Evolutionary conservation across 2,797 vertebrate species (phyloP).

Genomic region (Huso huso): DNA sequence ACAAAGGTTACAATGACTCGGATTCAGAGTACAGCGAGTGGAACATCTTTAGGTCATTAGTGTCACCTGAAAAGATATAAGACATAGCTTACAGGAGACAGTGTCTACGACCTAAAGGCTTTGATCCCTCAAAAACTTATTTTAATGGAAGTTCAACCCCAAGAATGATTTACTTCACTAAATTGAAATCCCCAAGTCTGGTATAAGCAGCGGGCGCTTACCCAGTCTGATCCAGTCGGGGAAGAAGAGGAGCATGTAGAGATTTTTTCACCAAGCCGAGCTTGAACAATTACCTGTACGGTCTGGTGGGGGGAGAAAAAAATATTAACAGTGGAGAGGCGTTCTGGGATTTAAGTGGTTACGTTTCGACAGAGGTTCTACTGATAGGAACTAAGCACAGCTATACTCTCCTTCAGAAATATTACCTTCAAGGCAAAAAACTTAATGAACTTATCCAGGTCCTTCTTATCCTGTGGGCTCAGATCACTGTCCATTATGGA

Average conservation of each 20-base stretch:
- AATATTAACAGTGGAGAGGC: neutral
- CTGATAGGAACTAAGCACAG: neutral
- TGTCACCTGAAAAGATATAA: too few species aligned
- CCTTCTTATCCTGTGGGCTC: slow-evolving; percentile 94
- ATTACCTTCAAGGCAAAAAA: slow-evolving; percentile 96
- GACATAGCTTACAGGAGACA: too few species aligned
- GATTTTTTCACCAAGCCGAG: slow-evolving; percentile 93
- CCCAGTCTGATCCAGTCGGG: slow-evolving; percentile 95
- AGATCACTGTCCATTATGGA: slow-evolving; percentile 92
- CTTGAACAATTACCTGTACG: slow-evolving; percentile 96
- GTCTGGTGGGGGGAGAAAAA: slow-evolving; percentile 58
- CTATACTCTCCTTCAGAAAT: neutral
- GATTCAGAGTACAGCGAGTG: too few species aligned
- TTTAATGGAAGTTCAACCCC: too few species aligned
- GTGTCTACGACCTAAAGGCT: neutral
- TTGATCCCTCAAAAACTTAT: too few species aligned
- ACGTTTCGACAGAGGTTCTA: neutral
- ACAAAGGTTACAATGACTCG: too few species aligned
- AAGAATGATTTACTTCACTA: too few species aligned
- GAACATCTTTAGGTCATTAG: too few species aligned
- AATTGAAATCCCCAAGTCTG: too few species aligned
- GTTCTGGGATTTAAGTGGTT: too few species aligned
- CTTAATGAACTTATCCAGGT: slow-evolving; percentile 98
- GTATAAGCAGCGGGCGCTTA: slow-evolving; percentile 39
- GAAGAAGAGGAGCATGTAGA: slow-evolving; percentile 89